Evolutionary conservation across 2,113 vertebrate species (phyloP), one percentile per base, ranked within the genome.

Genomic region (Colius striatus): DNA sequence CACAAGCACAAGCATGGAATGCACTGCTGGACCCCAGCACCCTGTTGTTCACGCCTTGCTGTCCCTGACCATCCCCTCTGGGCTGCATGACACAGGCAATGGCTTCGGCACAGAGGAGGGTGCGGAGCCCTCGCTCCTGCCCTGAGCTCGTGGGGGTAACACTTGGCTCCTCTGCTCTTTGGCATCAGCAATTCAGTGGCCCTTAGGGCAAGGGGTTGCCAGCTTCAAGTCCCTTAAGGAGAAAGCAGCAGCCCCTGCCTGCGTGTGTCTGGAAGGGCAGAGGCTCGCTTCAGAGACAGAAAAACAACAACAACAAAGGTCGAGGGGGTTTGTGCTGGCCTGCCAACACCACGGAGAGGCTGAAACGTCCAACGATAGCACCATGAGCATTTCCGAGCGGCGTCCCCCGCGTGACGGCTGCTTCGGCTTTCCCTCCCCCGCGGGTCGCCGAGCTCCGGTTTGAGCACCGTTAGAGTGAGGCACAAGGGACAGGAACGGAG

Each of bases 241-340:
- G 57, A 68, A 48, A 73, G 38, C 38, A 41, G 38, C 38, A 41
- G 38, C 38, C 38, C 38, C 38, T 41, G 38, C 9, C 38, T 41
- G 38, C 38, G 12, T 12, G 38, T 41, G 71, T 12, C 43, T 41
- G 83, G 93, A 74, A 85, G 4, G 51, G 82, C 66, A 71, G 67
- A 80, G 74, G 80, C 66, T 94, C 61, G 4, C 92, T 91, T 94
- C 77, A 51, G 47, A 80, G 14, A 81, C 87, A 82, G 4, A 96
- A 89, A 97, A 97, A 94, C 54, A 96, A 87, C 47, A 95, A 95
- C 57, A 96, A 93, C 55, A 96, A 90, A 95, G 89, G 81, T 92
- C 61, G 34, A 61, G 77, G 90, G 90, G 91, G 70, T 61, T 48
- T 1, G 94, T 93, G 84, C 65, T 94, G 94, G 96, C 83, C 89